Evolutionary conservation across 1,140 invertebrate species (phyloP).

Genomic region (Ceratina japonica): DNA sequence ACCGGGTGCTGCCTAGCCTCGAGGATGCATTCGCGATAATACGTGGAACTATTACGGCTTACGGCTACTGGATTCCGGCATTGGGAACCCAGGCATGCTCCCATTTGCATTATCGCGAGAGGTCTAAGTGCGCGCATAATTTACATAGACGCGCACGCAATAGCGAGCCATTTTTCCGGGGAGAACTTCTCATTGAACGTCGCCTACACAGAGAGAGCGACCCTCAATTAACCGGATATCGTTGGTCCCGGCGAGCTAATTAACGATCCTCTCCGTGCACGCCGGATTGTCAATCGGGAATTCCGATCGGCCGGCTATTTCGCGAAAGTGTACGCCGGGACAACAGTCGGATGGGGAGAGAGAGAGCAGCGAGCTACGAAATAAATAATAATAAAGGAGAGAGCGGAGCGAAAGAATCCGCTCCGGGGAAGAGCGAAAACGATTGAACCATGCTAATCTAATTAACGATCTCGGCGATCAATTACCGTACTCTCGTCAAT

Average conservation of each 20-base stretch:
- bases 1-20: neutral
- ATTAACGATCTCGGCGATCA: constrained; percentile 32
- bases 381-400: neutral
- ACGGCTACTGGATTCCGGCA: constrained; percentile 61
- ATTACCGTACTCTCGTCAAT: constrained; percentile 9
- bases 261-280: constrained; percentile 40
- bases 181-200: constrained; percentile 28
- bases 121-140: constrained; percentile 67
- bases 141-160: constrained; percentile 43
- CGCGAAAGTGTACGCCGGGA: neutral
- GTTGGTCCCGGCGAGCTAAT: constrained; percentile 38
- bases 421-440: neutral
- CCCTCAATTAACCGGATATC: constrained; percentile 54
- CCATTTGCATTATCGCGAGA: constrained; percentile 63
- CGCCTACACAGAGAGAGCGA: constrained; percentile 15
- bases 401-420: neutral
- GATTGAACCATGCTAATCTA: constrained; percentile 5
- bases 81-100: constrained; percentile 48
- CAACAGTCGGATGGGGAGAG: neutral
- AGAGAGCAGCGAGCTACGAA: neutral
- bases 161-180: neutral
- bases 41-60: constrained; percentile 53
- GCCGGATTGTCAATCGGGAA: constrained; percentile 17
- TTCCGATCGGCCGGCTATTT: constrained; percentile 7
- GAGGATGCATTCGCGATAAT: too few relatives aligned